phyloP scores from a whole-genome alignment of 2,888 invertebrate species.

The Pinctada fucata region DNA sequence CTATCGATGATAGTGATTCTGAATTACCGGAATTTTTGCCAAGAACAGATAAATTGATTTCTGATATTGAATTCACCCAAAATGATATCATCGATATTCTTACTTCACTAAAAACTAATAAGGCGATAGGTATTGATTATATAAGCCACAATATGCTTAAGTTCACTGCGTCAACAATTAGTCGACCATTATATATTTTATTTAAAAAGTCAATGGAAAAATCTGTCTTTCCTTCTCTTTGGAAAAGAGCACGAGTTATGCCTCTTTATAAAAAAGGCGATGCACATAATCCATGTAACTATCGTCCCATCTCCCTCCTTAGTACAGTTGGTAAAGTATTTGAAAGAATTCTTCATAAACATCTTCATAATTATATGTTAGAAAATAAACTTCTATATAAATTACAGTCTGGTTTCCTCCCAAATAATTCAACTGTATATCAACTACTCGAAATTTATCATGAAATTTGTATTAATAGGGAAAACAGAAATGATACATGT shows the following conservation, averaged over 20 bases:
- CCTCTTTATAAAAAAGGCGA: conserved; percentile 38
- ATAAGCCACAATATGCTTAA: conserved; percentile 33
- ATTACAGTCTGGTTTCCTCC: conserved; percentile 36
- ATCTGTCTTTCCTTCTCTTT: conserved; percentile 18
- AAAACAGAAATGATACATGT: conserved; percentile 29
- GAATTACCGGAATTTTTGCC: not conserved
- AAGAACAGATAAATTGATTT: not conserved
- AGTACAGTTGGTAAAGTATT: conserved; percentile 35
- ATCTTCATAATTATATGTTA: conserved; percentile 32
- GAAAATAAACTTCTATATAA: conserved; percentile 35
- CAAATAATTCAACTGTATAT: conserved; percentile 39
- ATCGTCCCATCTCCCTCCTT: conserved; percentile 38
- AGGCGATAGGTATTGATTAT: conserved; percentile 31
- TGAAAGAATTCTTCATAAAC: conserved; percentile 39
- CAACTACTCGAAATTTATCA: conserved; percentile 42
- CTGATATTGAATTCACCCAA: conserved; percentile 7
- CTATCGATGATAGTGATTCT: not conserved
- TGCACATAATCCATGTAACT: conserved; percentile 27
- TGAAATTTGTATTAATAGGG: conserved; percentile 31
- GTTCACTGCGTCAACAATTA: too few species aligned
- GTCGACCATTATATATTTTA: conserved; percentile 14
- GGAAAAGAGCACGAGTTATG: conserved; percentile 35
- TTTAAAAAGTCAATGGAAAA: conserved; percentile 33
- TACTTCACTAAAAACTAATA: conserved; percentile 17
- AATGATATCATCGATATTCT: conserved; percentile 25